phyloP scores from a whole-genome alignment of 2,797 vertebrate species.

The Clarias laeviceps region DNA sequence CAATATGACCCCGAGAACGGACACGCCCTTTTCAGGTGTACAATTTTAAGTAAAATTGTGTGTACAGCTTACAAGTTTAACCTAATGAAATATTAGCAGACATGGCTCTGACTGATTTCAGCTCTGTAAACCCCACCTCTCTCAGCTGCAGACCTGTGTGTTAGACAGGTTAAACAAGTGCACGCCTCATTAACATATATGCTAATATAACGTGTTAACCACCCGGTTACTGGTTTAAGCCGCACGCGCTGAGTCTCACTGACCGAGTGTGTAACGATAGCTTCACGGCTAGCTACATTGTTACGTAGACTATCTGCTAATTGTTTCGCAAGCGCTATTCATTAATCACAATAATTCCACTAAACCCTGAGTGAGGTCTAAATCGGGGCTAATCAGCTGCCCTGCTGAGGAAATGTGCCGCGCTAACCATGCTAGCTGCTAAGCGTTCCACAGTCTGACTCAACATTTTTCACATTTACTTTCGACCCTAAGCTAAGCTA shows the following conservation, averaged over 20 bases:
- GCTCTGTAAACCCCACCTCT: background rate
- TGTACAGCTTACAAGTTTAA: background rate
- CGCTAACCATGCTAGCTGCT: constrained; percentile 60
- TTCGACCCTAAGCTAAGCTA: constrained; percentile 36
- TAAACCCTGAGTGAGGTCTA: background rate
- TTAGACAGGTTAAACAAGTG: background rate
- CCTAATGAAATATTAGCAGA: background rate
- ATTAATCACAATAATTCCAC: background rate
- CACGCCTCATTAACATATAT: background rate
- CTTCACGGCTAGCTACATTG: background rate
- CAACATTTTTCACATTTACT: constrained; percentile 53
- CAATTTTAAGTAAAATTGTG: background rate
- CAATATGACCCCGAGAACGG: background rate
- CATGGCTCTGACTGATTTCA: background rate
- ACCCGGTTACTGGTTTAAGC: background rate
- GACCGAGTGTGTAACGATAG: background rate
- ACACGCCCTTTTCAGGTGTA: constrained; percentile 3
- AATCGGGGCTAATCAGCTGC: background rate
- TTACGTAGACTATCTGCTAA: background rate
- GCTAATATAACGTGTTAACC: background rate
- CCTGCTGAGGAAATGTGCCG: constrained; percentile 50
- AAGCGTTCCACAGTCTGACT: constrained; percentile 55
- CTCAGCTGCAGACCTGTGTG: background rate
- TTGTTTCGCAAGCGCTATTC: background rate
- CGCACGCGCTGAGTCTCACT: background rate